These are phyloP conservation scores for Thymelicus acteon DNA, from an alignment of 2,888 invertebrate genomes.

Conservation along the genomic window DNA sequence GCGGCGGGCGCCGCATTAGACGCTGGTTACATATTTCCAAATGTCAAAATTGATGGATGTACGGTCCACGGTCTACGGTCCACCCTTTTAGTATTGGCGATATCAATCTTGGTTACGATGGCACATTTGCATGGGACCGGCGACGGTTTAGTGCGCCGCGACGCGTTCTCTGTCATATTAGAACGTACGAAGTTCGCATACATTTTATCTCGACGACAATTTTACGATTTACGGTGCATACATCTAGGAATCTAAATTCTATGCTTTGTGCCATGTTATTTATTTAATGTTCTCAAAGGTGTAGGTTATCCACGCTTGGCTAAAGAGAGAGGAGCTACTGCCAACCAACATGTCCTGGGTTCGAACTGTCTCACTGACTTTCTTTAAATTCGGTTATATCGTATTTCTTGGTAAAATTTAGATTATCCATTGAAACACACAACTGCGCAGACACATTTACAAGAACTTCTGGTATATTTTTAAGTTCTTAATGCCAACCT, in stretches of 20 bases:
- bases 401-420: neutral
- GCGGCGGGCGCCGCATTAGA: slow-evolving; percentile 28
- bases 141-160: slow-evolving; percentile 15
- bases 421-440: too few species aligned
- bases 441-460: too few species aligned
- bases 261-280: neutral
- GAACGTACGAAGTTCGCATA: neutral
- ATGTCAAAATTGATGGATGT: slow-evolving; percentile 42
- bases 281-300: too few species aligned
- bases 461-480: too few species aligned
- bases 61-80: slow-evolving; percentile 36
- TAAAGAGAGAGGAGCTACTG: too few species aligned
- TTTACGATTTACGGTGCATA: slow-evolving; percentile 3
- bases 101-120: slow-evolving; percentile 42
- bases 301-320: too few species aligned
- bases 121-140: slow-evolving; percentile 30
- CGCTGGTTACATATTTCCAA: slow-evolving; percentile 38
- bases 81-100: slow-evolving; percentile 41
- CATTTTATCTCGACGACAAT: neutral
- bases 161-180: slow-evolving; percentile 2
- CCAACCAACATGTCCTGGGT: too few species aligned
- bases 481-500: too few species aligned
- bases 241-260: neutral
- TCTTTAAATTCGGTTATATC: too few species aligned
- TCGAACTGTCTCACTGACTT: too few species aligned